Conservation (phyloP, 2,113 vertebrate genomes). For the cattle (Bos taurus) region ARS-UCD2.0 NC_037350.1:21228001-21228500, state of each 20-base stretch:
- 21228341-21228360: background rate
- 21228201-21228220: background rate
- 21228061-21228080: background rate
- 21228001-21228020: conserved; percentile 23
- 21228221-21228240: background rate
- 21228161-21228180: background rate
- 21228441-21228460: background rate
- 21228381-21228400: background rate
- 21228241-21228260: background rate
- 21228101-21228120: conserved; percentile 49
- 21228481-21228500: background rate
- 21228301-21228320: background rate
- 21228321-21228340: background rate
- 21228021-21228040: conserved; percentile 11
- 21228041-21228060: conserved; percentile 47
- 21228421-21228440: background rate
- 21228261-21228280: background rate
- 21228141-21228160: background rate
- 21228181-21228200: background rate
- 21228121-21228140: background rate
- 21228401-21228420: background rate
- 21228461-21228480: background rate
- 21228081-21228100: background rate
- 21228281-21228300: background rate
- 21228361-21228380: background rate